Evolutionary conservation across 2,888 invertebrate species (phyloP), one percentile per base, ranked within the genome.

Genomic region (Tethea ocularis): DNA sequence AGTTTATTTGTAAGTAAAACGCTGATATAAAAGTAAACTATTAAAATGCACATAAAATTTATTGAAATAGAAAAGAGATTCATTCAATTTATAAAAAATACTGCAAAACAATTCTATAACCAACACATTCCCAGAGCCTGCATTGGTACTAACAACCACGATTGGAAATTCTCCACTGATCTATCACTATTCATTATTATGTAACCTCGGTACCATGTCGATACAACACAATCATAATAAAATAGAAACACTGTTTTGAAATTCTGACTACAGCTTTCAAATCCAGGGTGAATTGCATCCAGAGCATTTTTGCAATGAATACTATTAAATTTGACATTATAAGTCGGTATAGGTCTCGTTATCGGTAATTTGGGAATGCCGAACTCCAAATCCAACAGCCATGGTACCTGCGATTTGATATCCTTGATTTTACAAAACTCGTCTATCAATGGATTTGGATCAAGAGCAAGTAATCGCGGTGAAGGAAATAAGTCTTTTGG

Each of bases 371-470:
- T 84, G 0, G 86, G 84, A 10, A 86, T 64, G 13, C 89, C 89
- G 62, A 85, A 87, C 61, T 89, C 89, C 20, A 90, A 70, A 66
- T 91, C 90, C 58, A 89, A 68, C 38, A 91, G 69, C 89, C 89
- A 89, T 38, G 80, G 63, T 0, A 68, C 62, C 57, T 87, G 78
- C 22, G 66, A 69, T 22, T 64, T 57, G 4, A 88, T 46, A 67
- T 81, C 69, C 0, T 67, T n/a, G 23, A 80, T 51, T 67, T 74
- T 83, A 65, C 90, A 91, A 38, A 90, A 80, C 54, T 82, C 82
- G 67, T 89, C 83, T 66, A 91, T 88, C 1, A 89, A 66, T 1
- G 75, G 70, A 80, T 89, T 91, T 0, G 89, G 87, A 69, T 89
- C 84, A 15, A 88, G 52, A 1, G 67, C 56, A 6, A 85, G 55